Evolutionary conservation across 2,888 invertebrate genomes (phyloP), one percentile per base, ranked within the genome.

Genomic region (Frankliniella intonsa): DNA sequence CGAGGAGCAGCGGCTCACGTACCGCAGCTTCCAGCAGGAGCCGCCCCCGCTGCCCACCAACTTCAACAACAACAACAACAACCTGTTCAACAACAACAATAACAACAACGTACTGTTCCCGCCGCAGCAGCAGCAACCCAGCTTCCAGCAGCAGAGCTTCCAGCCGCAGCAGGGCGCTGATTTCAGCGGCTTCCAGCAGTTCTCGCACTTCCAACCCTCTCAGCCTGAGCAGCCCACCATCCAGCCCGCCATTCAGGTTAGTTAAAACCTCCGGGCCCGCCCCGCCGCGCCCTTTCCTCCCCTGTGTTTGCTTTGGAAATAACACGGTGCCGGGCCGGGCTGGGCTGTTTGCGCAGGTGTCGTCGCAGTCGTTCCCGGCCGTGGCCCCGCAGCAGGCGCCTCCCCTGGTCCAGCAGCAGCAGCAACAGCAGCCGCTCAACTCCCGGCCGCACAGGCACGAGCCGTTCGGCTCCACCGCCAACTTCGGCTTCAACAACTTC

Each of bases 401-500:
- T 3, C 69, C 69, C 25, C 69, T 76, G 22, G 25, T 12, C 69
- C 69, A 76, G 69, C 62, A 62, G 62, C 19, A 7, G 19, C 62
- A 62, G 62, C 62, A 62, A 14, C 62, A 62, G 62, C 62, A 62
- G 62, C 11, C 25, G 9, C 2, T 0, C 69, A 22, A 76, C 69
- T 76, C 69, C 22, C n/a, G 69, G 69, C 69, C 69, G 82, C 86
- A 88, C 82, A 84, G 89, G 1, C 88, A 89, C 80, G 89, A 89
- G 85, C 85, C 86, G 1, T 86, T 87, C 76, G 86, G 85, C 49
- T 85, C 84, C 76, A 86, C 87, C 2, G 93, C 92, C 5, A 94
- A 94, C 86, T 91, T 93, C 83, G 93, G 92, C 9, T 86, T 91
- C 81, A 92, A 92, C 85, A 86, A 88, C 84, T 85, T 85, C 81